These are phyloP conservation scores for Gymnocheta viridis DNA, from an alignment of 2,888 invertebrate genomes.

Conservation along the genomic window DNA sequence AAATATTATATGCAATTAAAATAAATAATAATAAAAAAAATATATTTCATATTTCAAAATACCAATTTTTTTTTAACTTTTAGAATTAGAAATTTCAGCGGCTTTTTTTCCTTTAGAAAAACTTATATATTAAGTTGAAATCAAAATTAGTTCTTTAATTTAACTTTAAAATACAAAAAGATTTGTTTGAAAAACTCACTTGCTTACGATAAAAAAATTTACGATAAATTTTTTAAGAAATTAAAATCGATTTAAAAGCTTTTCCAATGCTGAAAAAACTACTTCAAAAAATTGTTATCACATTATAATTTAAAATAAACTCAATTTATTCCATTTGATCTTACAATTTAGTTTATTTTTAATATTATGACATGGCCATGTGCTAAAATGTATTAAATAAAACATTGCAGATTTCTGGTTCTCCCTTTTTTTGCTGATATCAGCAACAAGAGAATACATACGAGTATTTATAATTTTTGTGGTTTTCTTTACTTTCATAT, in stretches of 20 bases:
- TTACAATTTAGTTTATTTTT: constrained; percentile 43
- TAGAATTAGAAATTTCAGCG: too few relatives aligned
- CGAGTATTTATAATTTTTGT: constrained; percentile 15
- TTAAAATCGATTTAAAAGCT: neutral
- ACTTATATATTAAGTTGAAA: too few relatives aligned
- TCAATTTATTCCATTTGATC: constrained; percentile 35
- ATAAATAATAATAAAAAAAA: too few relatives aligned
- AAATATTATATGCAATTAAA: too few relatives aligned
- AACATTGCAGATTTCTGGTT: constrained; percentile 22
- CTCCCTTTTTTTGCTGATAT: constrained; percentile 48
- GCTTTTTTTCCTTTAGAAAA: too few relatives aligned
- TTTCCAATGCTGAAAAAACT: too few relatives aligned
- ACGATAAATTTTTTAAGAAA: neutral
- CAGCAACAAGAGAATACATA: constrained; percentile 19
- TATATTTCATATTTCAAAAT: too few relatives aligned
- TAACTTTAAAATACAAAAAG: too few relatives aligned
- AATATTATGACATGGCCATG: constrained; percentile 56
- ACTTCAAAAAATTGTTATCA: neutral
- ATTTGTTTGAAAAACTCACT: too few relatives aligned
- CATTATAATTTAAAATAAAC: neutral
- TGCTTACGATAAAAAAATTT: too few relatives aligned
- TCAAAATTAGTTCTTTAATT: too few relatives aligned
- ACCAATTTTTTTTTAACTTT: too few relatives aligned
- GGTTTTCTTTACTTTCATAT: constrained; percentile 55
- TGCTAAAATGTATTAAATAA: constrained; percentile 44